A percentile compares a stretch with the other conserved stretches of the same genome.
These are phyloP conservation scores for Enteromius radiatus DNA, from an alignment of 2,797 vertebrate genomes.

Conservation along the genomic window DNA sequence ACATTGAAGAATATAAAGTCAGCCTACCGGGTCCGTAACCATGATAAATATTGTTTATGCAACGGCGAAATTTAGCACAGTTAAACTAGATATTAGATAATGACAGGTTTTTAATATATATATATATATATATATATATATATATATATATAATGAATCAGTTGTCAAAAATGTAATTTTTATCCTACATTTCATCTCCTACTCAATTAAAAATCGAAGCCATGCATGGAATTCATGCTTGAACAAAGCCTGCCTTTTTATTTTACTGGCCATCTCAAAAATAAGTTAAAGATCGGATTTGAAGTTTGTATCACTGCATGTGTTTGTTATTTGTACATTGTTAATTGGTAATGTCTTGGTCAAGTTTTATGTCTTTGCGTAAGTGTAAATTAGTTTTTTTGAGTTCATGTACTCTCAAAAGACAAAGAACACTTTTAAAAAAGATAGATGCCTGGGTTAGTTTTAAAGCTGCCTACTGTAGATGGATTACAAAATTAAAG, in stretches of 20 bases:
- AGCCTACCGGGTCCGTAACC: background rate
- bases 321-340: background rate
- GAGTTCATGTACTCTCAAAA: background rate
- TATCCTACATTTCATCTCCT: too few species aligned
- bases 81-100: too few species aligned
- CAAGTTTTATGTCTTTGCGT: background rate
- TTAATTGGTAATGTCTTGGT: background rate
- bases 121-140: background rate
- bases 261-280: too few species aligned
- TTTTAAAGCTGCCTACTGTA: background rate
- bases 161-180: background rate
- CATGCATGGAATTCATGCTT: too few species aligned
- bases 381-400: too few species aligned
- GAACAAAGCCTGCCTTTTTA: too few species aligned
- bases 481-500: too few species aligned
- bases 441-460: too few species aligned
- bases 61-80: background rate
- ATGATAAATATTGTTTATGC: background rate
- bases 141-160: background rate
- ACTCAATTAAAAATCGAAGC: too few species aligned
- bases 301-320: background rate
- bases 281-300: background rate
- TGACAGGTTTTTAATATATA: too few species aligned
- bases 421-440: background rate
- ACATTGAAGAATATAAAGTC: background rate